Evolutionary conservation across 2,888 invertebrate species (phyloP), one percentile per base, ranked within the genome.

Genomic region (Chironomus riparius): DNA sequence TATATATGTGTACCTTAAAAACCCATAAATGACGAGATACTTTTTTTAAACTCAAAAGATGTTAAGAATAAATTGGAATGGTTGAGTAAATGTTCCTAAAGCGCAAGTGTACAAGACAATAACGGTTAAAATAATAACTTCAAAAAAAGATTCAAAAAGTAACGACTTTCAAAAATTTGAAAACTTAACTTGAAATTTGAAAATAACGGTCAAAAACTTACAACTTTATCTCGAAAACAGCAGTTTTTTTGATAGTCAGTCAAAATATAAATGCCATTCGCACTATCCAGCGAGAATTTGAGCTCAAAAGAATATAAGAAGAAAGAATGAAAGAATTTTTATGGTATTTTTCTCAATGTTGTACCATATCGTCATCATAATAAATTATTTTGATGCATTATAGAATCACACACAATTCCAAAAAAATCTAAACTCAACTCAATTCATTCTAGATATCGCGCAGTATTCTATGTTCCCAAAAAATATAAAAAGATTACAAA

Each of bases 401-500:
- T 38, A 7, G 65, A 24, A 22, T 13, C 65, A 65, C 65, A 62
- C 62, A 65, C n/a, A 56, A n/a, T 56, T 56, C 15, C 18, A 18
- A n/a, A 50, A n/a, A n/a, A 38, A 38, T 38, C 38, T 38, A 10
- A 38, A 38, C 38, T 38, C 38, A 38, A 38, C 10, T 38, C 10
- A 38, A 38, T 38, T 56, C 18, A 18, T 56, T 56, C 56, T 7
- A 18, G 18, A 56, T 56, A 56, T 18, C 56, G 56, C 56, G 56
- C 38, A 38, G 38, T 10, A 38, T 38, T 38, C 38, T 38, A 10
- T 38, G 10, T 38, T 38, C 10, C 38, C 38, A 38, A 38, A 38
- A 38, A 28, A 28, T 28, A 28, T 24, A 38, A 38, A 70, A 70
- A 72, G 72, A 72, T 72, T 72, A 72, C 72, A 72, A 50, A 71